Evolutionary conservation across 1,140 invertebrate species (phyloP), one percentile per base, ranked within the genome.

Genomic region (Caenorhabditis briggsae): DNA sequence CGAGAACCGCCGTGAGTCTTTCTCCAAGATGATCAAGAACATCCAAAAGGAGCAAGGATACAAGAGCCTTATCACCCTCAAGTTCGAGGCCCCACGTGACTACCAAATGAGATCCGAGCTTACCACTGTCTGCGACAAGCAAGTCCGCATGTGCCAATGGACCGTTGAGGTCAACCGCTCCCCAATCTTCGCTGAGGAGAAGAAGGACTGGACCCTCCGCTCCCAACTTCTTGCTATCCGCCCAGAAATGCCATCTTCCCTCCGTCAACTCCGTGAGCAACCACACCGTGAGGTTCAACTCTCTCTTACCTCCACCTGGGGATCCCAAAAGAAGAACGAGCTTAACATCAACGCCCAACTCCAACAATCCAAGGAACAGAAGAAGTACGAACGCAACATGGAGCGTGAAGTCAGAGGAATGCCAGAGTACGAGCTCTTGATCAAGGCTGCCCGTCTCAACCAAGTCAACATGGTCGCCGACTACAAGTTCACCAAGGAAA

Each of bases 151-250:
- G 53, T 87, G 82, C 86, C 46, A 58, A 59, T 83, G 74, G 25
- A 59, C n/a, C 25, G 33, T 82, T n/a, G 55, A 88, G 50, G 33
- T 18, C 20, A 3, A 23, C 23, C 74, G 58, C 23, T 70, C 50
- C 25, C 46, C 58, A 48, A 33, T 50, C 20, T 46, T 23, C 25
- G 33, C 33, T 33, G 20, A 82, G 23, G 56, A 61, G 18, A 53
- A 74, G 82, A 56, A 86, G 82, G 70, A 90, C 70, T 83, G 88
- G 83, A 83, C 43, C 41, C 53, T 87, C 86, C 55, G 50, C 65
- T 82, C 86, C 59, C 12, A 58, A 64, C n/a, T 74, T 58, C 18
- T 74, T n/a, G 25, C 43, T 20, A 18, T 87, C 59, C 74, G 61
- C 43, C 86, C 84, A n/a, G 46, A 56, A 9, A 46, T 78, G 43